phyloP scores from a whole-genome alignment of 2,888 invertebrate species.

The Macrophya annulata region DNA sequence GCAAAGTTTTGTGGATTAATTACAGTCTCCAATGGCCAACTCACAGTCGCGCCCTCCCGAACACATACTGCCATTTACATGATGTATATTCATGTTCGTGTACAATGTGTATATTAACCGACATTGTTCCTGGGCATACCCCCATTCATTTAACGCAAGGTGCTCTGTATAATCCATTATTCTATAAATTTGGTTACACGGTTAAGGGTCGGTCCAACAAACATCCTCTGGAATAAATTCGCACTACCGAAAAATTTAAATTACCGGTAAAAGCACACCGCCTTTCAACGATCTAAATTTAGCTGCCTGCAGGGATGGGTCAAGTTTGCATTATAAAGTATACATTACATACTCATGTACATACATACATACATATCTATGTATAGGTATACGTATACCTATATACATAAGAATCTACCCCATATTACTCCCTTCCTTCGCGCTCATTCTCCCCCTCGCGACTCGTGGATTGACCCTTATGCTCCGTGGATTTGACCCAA shows the following conservation, averaged over 20 bases:
- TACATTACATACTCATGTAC: constrained; percentile 27
- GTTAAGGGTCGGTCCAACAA: not conserved
- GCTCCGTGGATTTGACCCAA: constrained; percentile 77
- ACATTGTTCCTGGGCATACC: constrained; percentile 10
- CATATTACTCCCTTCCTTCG: constrained; percentile 7
- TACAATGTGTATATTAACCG: not conserved
- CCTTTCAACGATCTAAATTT: constrained; percentile 52
- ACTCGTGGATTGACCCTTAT: constrained; percentile 69
- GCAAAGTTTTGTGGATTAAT: not conserved
- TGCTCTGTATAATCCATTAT: constrained; percentile 6
- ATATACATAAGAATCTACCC: constrained; percentile 25
- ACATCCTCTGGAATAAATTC: constrained; percentile 44
- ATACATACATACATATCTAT: not conserved
- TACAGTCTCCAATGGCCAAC: not conserved
- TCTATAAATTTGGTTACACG: constrained; percentile 23
- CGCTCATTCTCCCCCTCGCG: not conserved
- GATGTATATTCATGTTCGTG: not conserved
- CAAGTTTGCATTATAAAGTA: constrained; percentile 74
- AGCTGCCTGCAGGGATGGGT: constrained; percentile 55
- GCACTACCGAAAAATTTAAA: constrained; percentile 44
- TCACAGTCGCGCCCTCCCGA: not conserved
- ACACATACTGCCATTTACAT: not conserved
- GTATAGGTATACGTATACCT: constrained; percentile 21
- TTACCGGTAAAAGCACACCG: constrained; percentile 55
- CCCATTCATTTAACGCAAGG: not conserved